Evolutionary conservation across 1,140 invertebrate genomes (phyloP), one percentile per base, ranked within the genome.

Genomic region (Zaprionus inermis): DNA sequence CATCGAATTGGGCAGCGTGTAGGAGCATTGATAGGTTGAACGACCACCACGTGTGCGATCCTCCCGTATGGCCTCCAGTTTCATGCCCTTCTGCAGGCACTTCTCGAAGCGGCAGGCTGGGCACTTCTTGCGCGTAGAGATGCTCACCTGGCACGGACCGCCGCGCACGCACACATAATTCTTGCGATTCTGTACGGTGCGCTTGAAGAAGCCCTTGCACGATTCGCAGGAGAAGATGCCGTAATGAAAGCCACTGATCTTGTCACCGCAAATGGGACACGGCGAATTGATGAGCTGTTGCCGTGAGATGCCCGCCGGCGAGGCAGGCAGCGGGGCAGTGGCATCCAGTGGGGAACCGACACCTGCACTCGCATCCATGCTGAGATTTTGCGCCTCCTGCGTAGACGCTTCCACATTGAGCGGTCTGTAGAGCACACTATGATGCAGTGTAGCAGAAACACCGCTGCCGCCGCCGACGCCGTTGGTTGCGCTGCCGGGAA

Each of bases 161-260:
- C 97, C 97, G 51, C 97, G 94, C 52, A 98, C 94, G 92, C 98
- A 99, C 69, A 98, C 96, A 93, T 99, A 99, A 91, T 98, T 97
- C 93, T 99, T 99, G 58, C 98, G 95, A 92, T 99, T 99, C 93
- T 99, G 98, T 5, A 99, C 98, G 46, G 98, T 99, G 72, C 98
- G 94, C 93, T 99, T 99, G 93, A 99, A 99, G 93, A 99, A 99
- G 4, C 98, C 98, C 94, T 99, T 99, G 92, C 96, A 99, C 11
- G 97, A 98, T 92, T 99, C 98, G 93, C 98, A 99, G 11, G 97
- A 98, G 92, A 98, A 99, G 79, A 99, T 99, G 11, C 97, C 97
- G 90, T 98, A 98, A 92, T 98, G 97, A 92, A 98, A 98, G 11
- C 98, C 98, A 74, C 97, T 98, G 78, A 98, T 98, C 92, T 98